Conservation (phyloP, 2,888 invertebrate genomes). For the Microctonus aethiopoides region DNA sequence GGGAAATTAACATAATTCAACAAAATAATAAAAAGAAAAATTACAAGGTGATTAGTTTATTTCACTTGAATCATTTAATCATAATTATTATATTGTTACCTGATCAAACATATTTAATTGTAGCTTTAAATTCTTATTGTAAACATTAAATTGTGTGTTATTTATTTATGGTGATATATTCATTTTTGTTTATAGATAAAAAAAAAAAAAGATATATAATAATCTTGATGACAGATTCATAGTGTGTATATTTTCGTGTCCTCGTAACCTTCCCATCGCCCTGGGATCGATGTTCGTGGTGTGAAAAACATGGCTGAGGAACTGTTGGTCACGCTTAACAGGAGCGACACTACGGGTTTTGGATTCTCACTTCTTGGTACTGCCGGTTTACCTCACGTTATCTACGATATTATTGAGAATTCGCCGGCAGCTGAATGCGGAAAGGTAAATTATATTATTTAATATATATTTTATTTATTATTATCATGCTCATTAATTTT, state of each 20-base stretch:
- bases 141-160: not conserved
- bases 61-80: too few relatives aligned
- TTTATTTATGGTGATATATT: not conserved
- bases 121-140: not conserved
- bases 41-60: too few relatives aligned
- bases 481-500: slow-evolving; percentile 8
- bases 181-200: not conserved
- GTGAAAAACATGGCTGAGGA: slow-evolving; percentile 83
- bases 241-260: not conserved
- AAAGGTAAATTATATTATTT: slow-evolving; percentile 73
- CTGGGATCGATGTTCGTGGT: slow-evolving; percentile 49
- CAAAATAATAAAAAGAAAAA: not conserved
- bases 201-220: not conserved
- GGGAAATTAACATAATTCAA: not conserved
- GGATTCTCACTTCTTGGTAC: slow-evolving; percentile 92
- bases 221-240: not conserved
- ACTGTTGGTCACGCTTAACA: slow-evolving; percentile 87
- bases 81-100: not conserved
- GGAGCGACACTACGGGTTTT: slow-evolving; percentile 88
- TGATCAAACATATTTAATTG: not conserved
- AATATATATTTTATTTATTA: not conserved
- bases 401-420: slow-evolving; percentile 92
- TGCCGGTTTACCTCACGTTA: slow-evolving; percentile 91
- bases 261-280: not conserved
- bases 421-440: slow-evolving; percentile 92